Conservation (phyloP, 2,888 invertebrate species). For the Conistra vaccinii region DNA sequence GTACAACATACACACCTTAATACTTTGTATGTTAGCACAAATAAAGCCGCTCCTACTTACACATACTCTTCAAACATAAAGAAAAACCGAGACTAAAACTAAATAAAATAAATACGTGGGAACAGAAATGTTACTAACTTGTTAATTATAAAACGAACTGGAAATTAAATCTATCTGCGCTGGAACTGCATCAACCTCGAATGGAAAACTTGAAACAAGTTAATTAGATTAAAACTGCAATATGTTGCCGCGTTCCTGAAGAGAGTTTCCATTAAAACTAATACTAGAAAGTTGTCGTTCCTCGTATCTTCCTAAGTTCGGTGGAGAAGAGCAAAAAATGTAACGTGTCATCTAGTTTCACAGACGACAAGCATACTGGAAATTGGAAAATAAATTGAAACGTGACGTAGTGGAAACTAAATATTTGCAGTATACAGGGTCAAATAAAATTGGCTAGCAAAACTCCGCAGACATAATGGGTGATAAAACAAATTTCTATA, state of each 20-base stretch:
- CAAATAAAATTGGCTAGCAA: too few relatives aligned
- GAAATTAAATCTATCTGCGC: conserved; percentile 13
- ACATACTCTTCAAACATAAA: conserved; percentile 9
- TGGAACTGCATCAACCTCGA: conserved; percentile 27
- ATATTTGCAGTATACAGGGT: background rate
- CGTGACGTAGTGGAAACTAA: conserved; percentile 19
- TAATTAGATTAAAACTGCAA: conserved; percentile 53
- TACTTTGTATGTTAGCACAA: conserved; percentile 22
- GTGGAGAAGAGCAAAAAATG: conserved; percentile 15
- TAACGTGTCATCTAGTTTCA: conserved; percentile 42
- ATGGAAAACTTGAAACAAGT: conserved; percentile 31
- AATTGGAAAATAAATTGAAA: conserved; percentile 57
- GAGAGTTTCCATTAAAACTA: conserved; percentile 51
- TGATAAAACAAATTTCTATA: too few relatives aligned
- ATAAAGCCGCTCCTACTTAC: conserved; percentile 5
- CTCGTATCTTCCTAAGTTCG: conserved; percentile 18
- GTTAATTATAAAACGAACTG: conserved; percentile 27
- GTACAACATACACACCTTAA: conserved; percentile 15
- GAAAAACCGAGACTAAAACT: background rate
- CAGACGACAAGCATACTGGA: conserved; percentile 25
- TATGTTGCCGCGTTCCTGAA: conserved; percentile 38
- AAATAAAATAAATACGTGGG: background rate
- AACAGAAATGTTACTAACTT: conserved; percentile 16
- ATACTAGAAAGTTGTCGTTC: conserved; percentile 29
- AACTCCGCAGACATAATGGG: too few relatives aligned